These are phyloP conservation scores for Thecocarcelia acutangulata DNA, from an alignment of 2,888 invertebrate genomes.

Conservation along the genomic window DNA sequence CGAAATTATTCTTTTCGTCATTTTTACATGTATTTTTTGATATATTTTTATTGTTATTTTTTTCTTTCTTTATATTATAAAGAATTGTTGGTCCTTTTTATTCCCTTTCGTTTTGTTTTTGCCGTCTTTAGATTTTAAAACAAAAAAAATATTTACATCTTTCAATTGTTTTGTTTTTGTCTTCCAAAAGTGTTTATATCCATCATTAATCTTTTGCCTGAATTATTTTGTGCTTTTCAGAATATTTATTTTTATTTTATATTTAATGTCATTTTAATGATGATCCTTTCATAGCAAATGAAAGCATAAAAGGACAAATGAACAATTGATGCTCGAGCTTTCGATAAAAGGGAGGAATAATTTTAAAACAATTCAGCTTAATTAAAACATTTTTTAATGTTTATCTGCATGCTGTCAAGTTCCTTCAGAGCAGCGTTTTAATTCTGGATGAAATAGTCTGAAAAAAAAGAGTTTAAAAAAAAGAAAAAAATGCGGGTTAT, in stretches of 20 bases:
- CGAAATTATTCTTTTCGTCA: slow-evolving; percentile 12
- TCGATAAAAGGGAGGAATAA: neutral
- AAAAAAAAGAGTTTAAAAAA: too few species aligned
- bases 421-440: neutral
- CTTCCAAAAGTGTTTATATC: slow-evolving; percentile 8
- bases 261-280: slow-evolving; percentile 27
- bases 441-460: too few species aligned
- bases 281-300: slow-evolving; percentile 3
- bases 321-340: neutral
- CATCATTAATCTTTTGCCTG: slow-evolving; percentile 10
- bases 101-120: neutral
- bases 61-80: neutral
- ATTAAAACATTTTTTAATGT: slow-evolving; percentile 28
- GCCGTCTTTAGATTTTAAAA: slow-evolving; percentile 5
- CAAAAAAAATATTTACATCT: slow-evolving; percentile 43
- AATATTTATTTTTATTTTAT: slow-evolving; percentile 10
- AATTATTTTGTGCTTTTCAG: slow-evolving; percentile 21
- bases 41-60: neutral
- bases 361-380: neutral
- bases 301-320: neutral
- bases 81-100: slow-evolving; percentile 12
- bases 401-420: slow-evolving; percentile 13
- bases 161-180: slow-evolving; percentile 27
- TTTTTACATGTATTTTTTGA: neutral
- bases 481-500: too few species aligned